Evolutionary conservation across 2,888 invertebrate species (phyloP).

Genomic region (Eupithecia centaureata): DNA sequence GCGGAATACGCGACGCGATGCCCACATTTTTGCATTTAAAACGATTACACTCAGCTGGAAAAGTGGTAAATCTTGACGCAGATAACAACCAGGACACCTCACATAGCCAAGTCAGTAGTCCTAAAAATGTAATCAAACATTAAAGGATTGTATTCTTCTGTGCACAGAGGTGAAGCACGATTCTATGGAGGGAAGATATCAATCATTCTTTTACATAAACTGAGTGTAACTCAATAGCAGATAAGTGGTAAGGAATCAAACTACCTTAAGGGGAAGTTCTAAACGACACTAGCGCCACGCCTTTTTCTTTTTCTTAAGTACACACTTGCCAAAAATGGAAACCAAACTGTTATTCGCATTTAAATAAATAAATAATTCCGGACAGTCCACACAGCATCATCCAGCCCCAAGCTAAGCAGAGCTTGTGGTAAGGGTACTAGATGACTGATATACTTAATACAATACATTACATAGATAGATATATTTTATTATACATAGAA

Average conservation of each 20-base stretch:
- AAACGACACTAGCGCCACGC: no score
- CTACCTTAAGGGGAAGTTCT: no score
- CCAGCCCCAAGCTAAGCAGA: no score
- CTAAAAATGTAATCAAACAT: not conserved
- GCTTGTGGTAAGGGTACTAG: no score
- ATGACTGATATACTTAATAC: no score
- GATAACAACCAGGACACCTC: not conserved
- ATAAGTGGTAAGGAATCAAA: not conserved
- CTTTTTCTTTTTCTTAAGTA: no score
- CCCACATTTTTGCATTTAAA: not conserved
- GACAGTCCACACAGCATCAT: no score
- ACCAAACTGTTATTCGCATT: not conserved
- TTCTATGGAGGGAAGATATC: not conserved
- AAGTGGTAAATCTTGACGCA: not conserved
- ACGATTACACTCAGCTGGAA: not conserved
- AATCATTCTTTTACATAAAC: not conserved
- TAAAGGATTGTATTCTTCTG: not conserved
- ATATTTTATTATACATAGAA: no score
- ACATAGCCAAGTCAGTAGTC: not conserved
- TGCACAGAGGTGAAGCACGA: not conserved
- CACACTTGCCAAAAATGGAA: not conserved
- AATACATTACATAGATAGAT: no score
- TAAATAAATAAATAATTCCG: no score
- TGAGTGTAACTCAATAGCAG: not conserved
- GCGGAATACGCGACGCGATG: not conserved